Evolutionary conservation across 2,888 invertebrate genomes (phyloP), one percentile per base, ranked within the genome.

Genomic region (Pecten maximus): DNA sequence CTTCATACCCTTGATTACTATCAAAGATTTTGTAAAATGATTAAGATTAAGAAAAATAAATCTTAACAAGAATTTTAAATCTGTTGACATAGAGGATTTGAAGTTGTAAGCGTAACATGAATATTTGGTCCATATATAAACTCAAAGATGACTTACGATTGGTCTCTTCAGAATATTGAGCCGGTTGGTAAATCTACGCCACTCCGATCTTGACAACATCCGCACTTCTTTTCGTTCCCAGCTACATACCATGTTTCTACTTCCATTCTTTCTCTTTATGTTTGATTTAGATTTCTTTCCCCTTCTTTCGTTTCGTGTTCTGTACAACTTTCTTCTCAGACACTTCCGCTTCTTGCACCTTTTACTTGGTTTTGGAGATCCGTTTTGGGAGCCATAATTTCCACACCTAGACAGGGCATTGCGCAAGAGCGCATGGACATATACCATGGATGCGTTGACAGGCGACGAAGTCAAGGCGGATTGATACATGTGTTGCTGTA

Each of bases 221-320:
- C 74, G 74, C 10, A 74, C 74, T 74, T 74, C 74, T 35, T 74
- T 74, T 35, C 74, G 28, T 35, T 74, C 74, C 74, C 74, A 74
- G 23, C 28, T 28, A 28, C 74, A 74, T 1, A 12, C 23, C 19
- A 0, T 16, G 0, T 16, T n/a, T n/a, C 19, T 60, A 23, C 60
- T 19, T 60, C n/a, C 48, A 48, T 48, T 16, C 15, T 15, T 48
- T 48, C 12, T 48, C 19, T 4, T 48, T 12, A 16, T 48, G 48
- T 48, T 16, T 16, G 15, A 48, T 48, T 12, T 54, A 23, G 19
- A 23, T 19, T 54, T 54, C 44, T 44, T 44, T 44, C 44, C 12
- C 44, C 44, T 44, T 44, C 12, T 44, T 44, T 44, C n/a, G n/a
- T n/a, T 4, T 44, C 54, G 54, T 19, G 2, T 54, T n/a, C 19